Base-by-base conservation (phyloP, 2,113 vertebrate species). In the Pampusana beccarii region DNA sequence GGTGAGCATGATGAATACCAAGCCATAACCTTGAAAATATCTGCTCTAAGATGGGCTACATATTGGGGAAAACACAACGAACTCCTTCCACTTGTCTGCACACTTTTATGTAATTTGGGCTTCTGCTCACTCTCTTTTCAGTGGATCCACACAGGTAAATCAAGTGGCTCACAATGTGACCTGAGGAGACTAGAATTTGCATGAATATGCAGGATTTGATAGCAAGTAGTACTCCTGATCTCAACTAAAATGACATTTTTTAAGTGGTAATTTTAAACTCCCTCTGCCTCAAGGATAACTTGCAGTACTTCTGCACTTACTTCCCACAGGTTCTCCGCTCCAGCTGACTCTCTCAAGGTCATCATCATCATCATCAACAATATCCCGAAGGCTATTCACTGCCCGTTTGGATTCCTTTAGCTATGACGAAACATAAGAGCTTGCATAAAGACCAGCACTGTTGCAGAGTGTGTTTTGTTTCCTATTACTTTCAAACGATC, bases 301-400 rank as follows among this genome's bases (percentile, higher is more conserved):
- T 54, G 21, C 24, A 66, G 54, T 31, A 65, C 38, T 83, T 54
- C 46, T 74, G 21, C 53, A 97, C 99, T 98, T 98, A 99, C 99
- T 99, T 94, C 99, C 99, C 60, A 99, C 98, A 8, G 99, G 99
- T 24, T 99, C 99, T n/a, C 99, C 99, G 0, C 98, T 99, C 99
- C 99, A 99, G 98, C 98, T 99, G 98, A 99, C 98, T 95, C 97
- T 99, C 96, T 99, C 99, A 92, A 99, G 98, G 17, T 99, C 99
- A 0, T 99, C 98, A 0, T 99, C 98, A 3, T 98, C 99, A 14
- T 99, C 98, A 61, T 98, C 98, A 4, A 98, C 98, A 7, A 99
- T 98, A 28, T 96, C 97, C 13, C 98, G 98, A 80, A 99, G 98
- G 88, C 98, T 99, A 53, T 99, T 99, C 93, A 99, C 99, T 2